Percentiles rank a stretch among this genome's conserved stretches.
Evolutionary conservation across 2,797 vertebrate genomes (phyloP).

Genomic region (Xyrichtys novacula): DNA sequence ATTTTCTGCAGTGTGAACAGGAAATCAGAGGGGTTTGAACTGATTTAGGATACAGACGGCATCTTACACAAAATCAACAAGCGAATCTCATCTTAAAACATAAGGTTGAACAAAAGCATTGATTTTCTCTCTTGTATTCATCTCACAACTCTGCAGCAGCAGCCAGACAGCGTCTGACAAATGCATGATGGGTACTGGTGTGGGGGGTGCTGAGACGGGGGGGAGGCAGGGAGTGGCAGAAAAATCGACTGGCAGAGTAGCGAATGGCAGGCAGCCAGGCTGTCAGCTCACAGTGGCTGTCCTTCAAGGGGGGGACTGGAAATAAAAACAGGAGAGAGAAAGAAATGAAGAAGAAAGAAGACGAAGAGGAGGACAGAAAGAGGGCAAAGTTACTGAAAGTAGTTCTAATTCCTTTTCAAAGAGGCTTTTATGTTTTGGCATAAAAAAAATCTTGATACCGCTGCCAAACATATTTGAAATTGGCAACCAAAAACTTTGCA

Average conservation of each 20-base stretch:
- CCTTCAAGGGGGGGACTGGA: conserved; percentile 54
- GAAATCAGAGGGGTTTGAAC: conserved; percentile 10
- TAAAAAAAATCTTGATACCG: background rate
- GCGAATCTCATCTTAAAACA: conserved; percentile 19
- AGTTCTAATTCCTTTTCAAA: conserved; percentile 5
- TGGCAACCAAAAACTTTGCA: background rate
- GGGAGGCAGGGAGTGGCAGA: conserved; percentile 44
- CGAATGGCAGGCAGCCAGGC: conserved; percentile 67
- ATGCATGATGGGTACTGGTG: conserved; percentile 79
- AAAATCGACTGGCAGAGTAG: conserved; percentile 68
- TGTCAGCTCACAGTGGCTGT: conserved; percentile 62
- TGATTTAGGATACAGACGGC: background rate
- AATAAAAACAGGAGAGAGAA: conserved; percentile 46
- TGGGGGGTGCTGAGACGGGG: conserved; percentile 31
- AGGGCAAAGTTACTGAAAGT: conserved; percentile 24
- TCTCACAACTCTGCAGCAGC: conserved; percentile 30
- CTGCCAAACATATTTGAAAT: background rate
- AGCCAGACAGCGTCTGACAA: conserved; percentile 75
- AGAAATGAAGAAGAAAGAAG: conserved; percentile 5
- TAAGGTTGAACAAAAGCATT: conserved; percentile 20
- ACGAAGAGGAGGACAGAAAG: conserved; percentile 11
- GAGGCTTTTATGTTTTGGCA: background rate
- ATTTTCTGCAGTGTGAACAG: background rate
- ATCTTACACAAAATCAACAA: background rate
- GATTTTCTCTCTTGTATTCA: conserved; percentile 33